Percentiles rank a stretch among this genome's conserved stretches.
phyloP scores from a whole-genome alignment of 2,888 invertebrate genomes.

The Diplolepis rosae region DNA sequence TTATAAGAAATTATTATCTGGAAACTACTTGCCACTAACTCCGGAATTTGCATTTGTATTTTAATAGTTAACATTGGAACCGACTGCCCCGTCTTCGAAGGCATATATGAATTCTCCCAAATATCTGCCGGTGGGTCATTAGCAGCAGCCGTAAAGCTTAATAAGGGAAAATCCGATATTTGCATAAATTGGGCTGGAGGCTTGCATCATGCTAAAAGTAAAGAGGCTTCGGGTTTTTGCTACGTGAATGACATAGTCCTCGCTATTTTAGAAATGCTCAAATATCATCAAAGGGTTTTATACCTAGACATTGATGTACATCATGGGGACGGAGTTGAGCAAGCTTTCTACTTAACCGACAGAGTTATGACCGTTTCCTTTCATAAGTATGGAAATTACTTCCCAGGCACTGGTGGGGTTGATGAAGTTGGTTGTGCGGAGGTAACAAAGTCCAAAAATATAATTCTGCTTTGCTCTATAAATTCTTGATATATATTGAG shows the following conservation, averaged over 20 bases:
- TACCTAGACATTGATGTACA: slow-evolving; percentile 99
- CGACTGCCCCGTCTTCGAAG: slow-evolving; percentile 99
- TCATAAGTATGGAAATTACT: slow-evolving; percentile 99
- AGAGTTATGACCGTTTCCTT: slow-evolving; percentile 99
- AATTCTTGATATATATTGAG: not conserved
- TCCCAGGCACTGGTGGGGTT: slow-evolving; percentile 93
- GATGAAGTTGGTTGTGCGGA: slow-evolving; percentile 87
- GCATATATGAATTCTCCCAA: slow-evolving; percentile 98
- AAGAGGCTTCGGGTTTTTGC: slow-evolving; percentile 98
- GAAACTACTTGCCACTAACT: too few relatives aligned
- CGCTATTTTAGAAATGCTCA: slow-evolving; percentile 95
- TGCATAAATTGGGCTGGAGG: slow-evolving; percentile 99
- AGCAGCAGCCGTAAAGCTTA: slow-evolving; percentile 97
- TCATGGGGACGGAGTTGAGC: slow-evolving; percentile 99
- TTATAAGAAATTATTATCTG: too few relatives aligned
- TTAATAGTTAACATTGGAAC: slow-evolving; percentile 94
- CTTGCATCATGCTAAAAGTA: slow-evolving; percentile 98
- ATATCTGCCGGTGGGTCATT: slow-evolving; percentile 98
- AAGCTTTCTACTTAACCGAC: slow-evolving; percentile 99
- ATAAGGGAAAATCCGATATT: slow-evolving; percentile 98
- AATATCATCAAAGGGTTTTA: slow-evolving; percentile 96
- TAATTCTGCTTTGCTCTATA: not conserved
- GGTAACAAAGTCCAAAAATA: slow-evolving; percentile 48
- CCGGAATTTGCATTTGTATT: too few relatives aligned
- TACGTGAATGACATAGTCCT: slow-evolving; percentile 99